phyloP scores from a whole-genome alignment of 2,113 vertebrate species.

The Coptodon bakossiorum region DNA sequence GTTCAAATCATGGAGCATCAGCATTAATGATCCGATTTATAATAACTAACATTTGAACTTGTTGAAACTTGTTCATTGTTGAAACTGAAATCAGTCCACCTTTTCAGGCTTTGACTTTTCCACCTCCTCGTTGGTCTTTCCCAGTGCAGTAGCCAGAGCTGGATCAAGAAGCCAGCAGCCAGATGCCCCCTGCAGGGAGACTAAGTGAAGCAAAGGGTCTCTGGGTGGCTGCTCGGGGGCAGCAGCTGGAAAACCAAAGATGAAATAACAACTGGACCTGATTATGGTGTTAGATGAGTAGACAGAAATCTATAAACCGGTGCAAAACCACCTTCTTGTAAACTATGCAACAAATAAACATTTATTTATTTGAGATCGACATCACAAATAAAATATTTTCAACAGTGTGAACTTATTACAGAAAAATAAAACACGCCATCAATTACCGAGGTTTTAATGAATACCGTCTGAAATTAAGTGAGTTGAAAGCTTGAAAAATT shows the following conservation, averaged over 20 bases:
- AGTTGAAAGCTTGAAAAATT: neutral
- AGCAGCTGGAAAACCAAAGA: neutral
- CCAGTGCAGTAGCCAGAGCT: neutral
- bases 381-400: neutral
- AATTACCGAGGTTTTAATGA: neutral
- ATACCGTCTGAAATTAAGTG: neutral
- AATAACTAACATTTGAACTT: neutral
- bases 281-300: neutral
- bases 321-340: neutral
- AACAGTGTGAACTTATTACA: neutral
- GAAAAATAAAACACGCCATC: neutral
- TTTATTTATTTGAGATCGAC: accelerated
- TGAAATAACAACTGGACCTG: neutral
- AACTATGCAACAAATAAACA: neutral
- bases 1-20: neutral
- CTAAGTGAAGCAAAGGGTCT: neutral
- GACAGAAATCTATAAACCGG: neutral
- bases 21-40: neutral
- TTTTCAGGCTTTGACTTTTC: neutral
- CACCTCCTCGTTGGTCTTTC: neutral
- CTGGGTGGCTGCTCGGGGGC: neutral
- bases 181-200: neutral
- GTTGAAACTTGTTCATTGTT: neutral
- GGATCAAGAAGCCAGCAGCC: neutral
- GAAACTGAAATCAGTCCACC: neutral